Base-by-base conservation (phyloP, 1,140 invertebrate species). In the Monomorium pharaonis region DNA sequence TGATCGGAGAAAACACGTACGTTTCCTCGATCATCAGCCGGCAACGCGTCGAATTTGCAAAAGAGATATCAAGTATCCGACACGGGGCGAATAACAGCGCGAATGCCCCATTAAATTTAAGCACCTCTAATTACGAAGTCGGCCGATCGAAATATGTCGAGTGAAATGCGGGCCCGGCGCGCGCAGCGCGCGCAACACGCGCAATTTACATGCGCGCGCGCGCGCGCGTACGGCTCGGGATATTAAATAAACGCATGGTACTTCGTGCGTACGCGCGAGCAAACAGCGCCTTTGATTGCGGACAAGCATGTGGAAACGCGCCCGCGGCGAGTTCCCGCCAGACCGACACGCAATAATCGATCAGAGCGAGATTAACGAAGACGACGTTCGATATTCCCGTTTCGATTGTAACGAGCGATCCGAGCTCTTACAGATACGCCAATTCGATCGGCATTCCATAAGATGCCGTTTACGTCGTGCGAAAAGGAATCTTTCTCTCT, bases 241-340 rank as follows among this genome's bases (percentile, higher is more conserved):
- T 84, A 84, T 84, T 72, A 84, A 75, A 84, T 60, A 84, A 74
- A 84, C 70, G 70, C 51, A 62, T 37, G 49, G 27, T 24, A 76
- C 30, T 58, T 21, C 6, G 49, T 44, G 33, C 42, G 65, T 56
- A 58, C 78, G 80, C 37, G 67, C 70, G 70, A 76, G 51, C 69
- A 76, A 74, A 84, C 69, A 75, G 37, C 80, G 30, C 54, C 80
- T 84, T 60, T 47, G 70, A 84, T 58, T 56, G 51, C 37, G 80
- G 24, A 72, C 70, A 75, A 76, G 76, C 76, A 80, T 21, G 76
- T 80, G 62, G 76, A 80, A 80, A 80, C 30, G 44, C 30, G 62
- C 76, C 62, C 54, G 51, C 80, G 80, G 67, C 67, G 24, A 76
- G 30, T 84, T 72, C 37, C 37, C 37, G 70, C 54, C 44, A 74